These are phyloP conservation scores for Anarhynchus alexandrinus DNA, from an alignment of 2,113 vertebrate species.

Conservation along the genomic window DNA sequence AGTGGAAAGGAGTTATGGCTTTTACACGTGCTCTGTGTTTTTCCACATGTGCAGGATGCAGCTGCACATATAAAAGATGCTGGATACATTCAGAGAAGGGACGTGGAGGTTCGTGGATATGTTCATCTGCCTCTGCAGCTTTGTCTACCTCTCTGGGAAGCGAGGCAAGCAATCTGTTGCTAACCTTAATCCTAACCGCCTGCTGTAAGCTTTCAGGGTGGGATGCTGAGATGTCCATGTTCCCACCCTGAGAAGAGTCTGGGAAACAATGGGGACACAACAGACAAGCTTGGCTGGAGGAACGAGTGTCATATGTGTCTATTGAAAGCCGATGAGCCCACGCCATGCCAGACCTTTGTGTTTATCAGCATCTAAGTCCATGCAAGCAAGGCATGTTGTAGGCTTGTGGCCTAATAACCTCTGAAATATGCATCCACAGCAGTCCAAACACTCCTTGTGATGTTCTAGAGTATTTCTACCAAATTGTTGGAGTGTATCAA, in stretches of 20 bases:
- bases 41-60: neutral
- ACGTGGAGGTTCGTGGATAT: neutral
- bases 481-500: neutral
- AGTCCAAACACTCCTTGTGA: too few relatives aligned
- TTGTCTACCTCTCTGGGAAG: neutral
- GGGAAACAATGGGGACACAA: neutral
- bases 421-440: too few relatives aligned
- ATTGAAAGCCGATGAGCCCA: too few relatives aligned
- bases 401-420: too few relatives aligned
- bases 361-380: too few relatives aligned
- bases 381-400: too few relatives aligned
- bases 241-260: neutral
- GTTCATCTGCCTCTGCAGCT: neutral
- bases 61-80: neutral
- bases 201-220: neutral
- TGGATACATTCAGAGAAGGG: neutral
- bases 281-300: neutral
- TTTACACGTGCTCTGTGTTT: neutral
- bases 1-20: neutral
- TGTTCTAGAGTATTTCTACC: neutral
- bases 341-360: too few relatives aligned
- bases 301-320: neutral
- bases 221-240: neutral
- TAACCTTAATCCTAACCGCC: neutral
- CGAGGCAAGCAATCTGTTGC: neutral